A percentile compares a stretch with the other conserved stretches of the same genome.
Conservation (phyloP, 2,113 vertebrate species). For the Burhinus bistriatus region DNA sequence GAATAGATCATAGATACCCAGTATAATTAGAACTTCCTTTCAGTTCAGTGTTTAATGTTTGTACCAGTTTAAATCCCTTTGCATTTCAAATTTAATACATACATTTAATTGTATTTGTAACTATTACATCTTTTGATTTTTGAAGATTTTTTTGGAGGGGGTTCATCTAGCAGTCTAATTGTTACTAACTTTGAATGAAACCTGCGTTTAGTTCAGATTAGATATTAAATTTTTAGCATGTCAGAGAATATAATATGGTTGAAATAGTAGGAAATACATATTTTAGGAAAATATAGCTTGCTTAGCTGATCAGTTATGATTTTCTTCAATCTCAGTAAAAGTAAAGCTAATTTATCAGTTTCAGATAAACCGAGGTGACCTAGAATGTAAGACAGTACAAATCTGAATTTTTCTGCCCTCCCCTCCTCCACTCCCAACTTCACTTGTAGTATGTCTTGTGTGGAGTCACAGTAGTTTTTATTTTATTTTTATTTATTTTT, state of each 20-base stretch:
- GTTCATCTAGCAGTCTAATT: background rate
- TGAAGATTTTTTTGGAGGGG: background rate
- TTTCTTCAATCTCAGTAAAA: background rate
- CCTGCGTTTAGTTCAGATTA: background rate
- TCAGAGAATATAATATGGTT: background rate
- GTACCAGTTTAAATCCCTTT: background rate
- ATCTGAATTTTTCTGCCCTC: background rate
- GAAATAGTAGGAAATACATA: background rate
- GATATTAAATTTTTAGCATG: background rate
- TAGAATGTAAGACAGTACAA: background rate
- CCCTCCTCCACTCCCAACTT: background rate
- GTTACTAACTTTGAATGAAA: background rate
- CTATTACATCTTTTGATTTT: background rate
- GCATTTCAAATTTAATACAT: background rate
- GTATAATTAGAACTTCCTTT: background rate
- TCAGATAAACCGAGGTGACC: background rate
- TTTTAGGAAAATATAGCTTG: background rate
- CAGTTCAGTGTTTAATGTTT: background rate
- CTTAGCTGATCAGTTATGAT: background rate
- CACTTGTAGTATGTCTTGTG: background rate
- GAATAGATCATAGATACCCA: background rate
- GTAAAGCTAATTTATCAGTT: background rate
- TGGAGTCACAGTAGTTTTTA: background rate
- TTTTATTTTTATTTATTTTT: conserved; percentile 7
- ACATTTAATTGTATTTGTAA: background rate